Evolutionary conservation across 92 coral and sea anemone genomes (phyloP), one percentile per base, ranked within the genome.

Genomic region (Umimayanthus kanabou): DNA sequence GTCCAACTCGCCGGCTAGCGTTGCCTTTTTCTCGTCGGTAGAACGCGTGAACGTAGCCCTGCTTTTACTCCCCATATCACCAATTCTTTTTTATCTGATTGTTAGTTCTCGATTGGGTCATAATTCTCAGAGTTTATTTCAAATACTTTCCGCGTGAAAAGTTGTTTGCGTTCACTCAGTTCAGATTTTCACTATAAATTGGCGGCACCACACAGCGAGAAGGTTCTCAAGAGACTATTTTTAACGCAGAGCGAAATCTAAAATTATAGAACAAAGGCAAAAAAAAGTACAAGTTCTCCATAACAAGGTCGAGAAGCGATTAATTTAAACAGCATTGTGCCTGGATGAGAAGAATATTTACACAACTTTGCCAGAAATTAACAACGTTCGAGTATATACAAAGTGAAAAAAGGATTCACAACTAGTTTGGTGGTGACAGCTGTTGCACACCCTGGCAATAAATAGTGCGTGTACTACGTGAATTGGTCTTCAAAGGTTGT

Each of bases 391-490:
- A 65, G 30, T 39, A 40, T 25, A 66, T 49, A 42, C 43, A 29
- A 49, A 30, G 47, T 26, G 43, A 26, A 66, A 67, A 83, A 26
- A 30, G 18, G 26, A 45, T 28, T 83, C 26, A 29, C 74, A 26
- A 45, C 78, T 67, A 26, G 37, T 73, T 26, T 72, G 13, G 16
- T 10, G 20, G 4, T 2, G 78, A 42, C 87, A 83, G 87, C 87
- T 83, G 87, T 83, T 67, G 47, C 13, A 70, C 76, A 82, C 37
- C 18, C 61, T 25, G 69, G 87, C 78, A 83, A 83, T 83, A 83
- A 83, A 70, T 16, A 83, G 47, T 83, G 64, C 14, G 40, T 25
- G 5, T 83, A 49, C 39, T 83, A 26, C 13, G 10, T 64, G 29
- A 39, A 81, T 70, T 69, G 40, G 64, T 49, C 14, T 49, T 69